These are phyloP conservation scores for Drosophila leontia DNA, from an alignment of 1,140 invertebrate genomes.

Conservation along the genomic window DNA sequence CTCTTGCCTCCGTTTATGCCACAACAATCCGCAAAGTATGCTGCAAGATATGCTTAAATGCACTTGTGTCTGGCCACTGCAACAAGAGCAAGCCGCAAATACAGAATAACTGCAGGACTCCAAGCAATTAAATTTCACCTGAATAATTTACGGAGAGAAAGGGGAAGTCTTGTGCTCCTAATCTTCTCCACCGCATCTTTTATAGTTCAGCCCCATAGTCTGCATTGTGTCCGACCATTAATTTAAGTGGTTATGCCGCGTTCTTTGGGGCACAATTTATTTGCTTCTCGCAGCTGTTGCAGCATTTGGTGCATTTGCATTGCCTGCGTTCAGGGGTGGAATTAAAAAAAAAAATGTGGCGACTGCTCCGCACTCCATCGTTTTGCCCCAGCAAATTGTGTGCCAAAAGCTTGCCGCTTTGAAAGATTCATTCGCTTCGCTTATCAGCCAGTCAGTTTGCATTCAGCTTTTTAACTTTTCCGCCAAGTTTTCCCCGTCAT, in stretches of 20 bases:
- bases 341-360: constrained; percentile 48
- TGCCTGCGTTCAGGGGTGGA: constrained; percentile 46
- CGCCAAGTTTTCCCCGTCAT: constrained; percentile 53
- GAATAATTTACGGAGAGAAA: constrained; percentile 12
- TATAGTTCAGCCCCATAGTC: constrained; percentile 20
- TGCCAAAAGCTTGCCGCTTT: constrained; percentile 45
- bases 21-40: constrained; percentile 22
- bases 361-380: constrained; percentile 18
- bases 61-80: not conserved
- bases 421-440: constrained; percentile 60
- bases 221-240: constrained; percentile 39
- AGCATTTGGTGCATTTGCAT: constrained; percentile 63
- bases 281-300: constrained; percentile 36
- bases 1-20: not conserved
- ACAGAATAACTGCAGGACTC: not conserved
- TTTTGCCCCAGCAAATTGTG: constrained; percentile 3
- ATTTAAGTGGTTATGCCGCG: constrained; percentile 43
- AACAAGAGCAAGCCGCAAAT: constrained; percentile 1
- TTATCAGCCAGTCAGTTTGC: constrained; percentile 60
- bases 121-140: constrained; percentile 21
- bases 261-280: constrained; percentile 47
- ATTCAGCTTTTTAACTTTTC: constrained; percentile 54
- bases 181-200: constrained; percentile 34
- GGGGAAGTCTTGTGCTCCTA: constrained; percentile 8
- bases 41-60: constrained; percentile 1